A percentile compares a stretch with the other conserved stretches of the same genome.
Evolutionary conservation across 1,140 invertebrate species (phyloP).

Genomic region (Agrypnia vestita): DNA sequence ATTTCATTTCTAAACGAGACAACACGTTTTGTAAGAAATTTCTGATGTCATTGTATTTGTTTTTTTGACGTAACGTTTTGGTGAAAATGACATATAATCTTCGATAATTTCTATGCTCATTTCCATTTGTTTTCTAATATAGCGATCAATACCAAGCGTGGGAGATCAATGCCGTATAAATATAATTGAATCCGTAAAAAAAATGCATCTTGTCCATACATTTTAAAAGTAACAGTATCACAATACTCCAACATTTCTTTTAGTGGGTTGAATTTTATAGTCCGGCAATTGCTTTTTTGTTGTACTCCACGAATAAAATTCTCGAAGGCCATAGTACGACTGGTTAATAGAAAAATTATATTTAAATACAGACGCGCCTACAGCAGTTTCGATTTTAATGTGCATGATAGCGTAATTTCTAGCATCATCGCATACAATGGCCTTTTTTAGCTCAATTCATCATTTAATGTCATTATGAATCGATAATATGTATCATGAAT

Average conservation of each 20-base stretch:
- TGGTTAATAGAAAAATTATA: slow-evolving; percentile 22
- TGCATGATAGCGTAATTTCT: slow-evolving; percentile 20
- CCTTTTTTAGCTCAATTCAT: background rate
- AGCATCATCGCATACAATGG: background rate
- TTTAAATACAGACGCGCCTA: slow-evolving; percentile 13
- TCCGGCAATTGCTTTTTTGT: background rate
- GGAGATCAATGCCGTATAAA: slow-evolving; percentile 9
- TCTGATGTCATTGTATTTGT: slow-evolving; percentile 11
- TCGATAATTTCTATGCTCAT: background rate
- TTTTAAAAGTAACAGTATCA: background rate
- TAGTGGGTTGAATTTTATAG: background rate
- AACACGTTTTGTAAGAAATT: background rate
- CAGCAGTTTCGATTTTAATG: slow-evolving; percentile 2
- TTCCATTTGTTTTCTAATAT: background rate
- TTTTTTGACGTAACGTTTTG: slow-evolving; percentile 2
- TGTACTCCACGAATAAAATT: background rate
- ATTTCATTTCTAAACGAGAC: background rate
- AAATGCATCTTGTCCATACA: too few species aligned
- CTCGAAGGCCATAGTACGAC: slow-evolving; percentile 23
- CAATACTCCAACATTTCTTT: background rate
- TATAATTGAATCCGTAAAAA: background rate
- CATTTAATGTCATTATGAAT: background rate
- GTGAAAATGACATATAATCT: slow-evolving; percentile 1
- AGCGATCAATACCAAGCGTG: slow-evolving; percentile 1
- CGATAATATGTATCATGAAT: background rate